phyloP scores from a whole-genome alignment of 1,140 invertebrate genomes.

The Berghia stephanieae region DNA sequence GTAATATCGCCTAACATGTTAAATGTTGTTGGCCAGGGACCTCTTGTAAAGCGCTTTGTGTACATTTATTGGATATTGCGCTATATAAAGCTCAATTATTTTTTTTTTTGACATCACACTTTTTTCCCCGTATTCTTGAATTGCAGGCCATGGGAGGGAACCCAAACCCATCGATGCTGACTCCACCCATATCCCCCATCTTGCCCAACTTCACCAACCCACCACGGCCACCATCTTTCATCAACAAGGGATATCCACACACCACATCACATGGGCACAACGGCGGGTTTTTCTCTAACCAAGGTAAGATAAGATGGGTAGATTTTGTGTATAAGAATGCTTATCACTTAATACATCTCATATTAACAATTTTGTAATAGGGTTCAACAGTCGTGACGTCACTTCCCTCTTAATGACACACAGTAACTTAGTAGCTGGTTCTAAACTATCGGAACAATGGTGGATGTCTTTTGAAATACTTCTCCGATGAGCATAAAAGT shows the following conservation, averaged over 20 bases:
- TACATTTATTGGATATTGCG: no score
- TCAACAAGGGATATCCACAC: conserved; percentile 41
- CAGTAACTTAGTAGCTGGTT: no score
- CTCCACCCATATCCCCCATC: conserved; percentile 58
- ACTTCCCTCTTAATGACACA: neutral
- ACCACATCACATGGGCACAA: neutral
- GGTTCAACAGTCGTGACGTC: no score
- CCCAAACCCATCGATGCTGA: conserved; percentile 46
- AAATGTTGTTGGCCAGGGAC: no score
- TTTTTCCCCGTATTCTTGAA: conserved; percentile 4
- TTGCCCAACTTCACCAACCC: conserved; percentile 46
- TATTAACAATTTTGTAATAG: no score
- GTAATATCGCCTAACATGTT: no score
- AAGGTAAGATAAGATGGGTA: neutral
- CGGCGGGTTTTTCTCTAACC: neutral
- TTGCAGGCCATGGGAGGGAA: conserved; percentile 37
- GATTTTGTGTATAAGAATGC: neutral
- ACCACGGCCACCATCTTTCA: conserved; percentile 46
- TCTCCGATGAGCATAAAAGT: no score
- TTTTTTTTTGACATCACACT: no score
- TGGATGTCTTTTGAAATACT: no score
- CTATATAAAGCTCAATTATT: no score
- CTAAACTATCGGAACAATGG: no score
- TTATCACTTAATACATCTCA: neutral
- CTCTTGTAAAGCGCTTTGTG: no score